Percentiles rank a stretch among this genome's conserved stretches.
phyloP scores from a whole-genome alignment of 2,888 invertebrate genomes.

The Ypsolopha sequella region DNA sequence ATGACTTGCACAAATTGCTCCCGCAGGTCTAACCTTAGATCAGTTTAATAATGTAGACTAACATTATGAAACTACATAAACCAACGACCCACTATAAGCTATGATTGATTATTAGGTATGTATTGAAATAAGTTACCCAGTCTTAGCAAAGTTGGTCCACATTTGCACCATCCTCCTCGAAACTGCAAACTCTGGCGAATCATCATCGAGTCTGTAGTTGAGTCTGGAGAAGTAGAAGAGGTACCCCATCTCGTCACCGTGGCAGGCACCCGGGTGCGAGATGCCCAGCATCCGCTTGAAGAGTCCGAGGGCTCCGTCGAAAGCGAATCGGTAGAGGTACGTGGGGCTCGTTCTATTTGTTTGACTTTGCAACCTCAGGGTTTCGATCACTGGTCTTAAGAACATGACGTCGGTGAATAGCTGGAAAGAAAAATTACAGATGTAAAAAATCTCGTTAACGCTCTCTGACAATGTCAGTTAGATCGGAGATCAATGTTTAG shows the following conservation, averaged over 20 bases:
- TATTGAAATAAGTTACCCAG: conserved; percentile 52
- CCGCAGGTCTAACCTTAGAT: too few relatives aligned
- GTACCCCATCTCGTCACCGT: conserved; percentile 76
- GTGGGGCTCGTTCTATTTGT: conserved; percentile 63
- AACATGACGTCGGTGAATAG: conserved; percentile 75
- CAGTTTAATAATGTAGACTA: too few relatives aligned
- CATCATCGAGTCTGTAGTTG: conserved; percentile 71
- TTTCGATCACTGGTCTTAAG: conserved; percentile 67
- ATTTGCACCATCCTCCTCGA: conserved; percentile 72
- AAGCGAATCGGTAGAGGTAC: conserved; percentile 72
- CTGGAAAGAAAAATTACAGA: conserved; percentile 28
- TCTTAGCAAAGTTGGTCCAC: conserved; percentile 77
- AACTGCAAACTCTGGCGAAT: conserved; percentile 68
- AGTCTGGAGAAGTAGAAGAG: conserved; percentile 74
- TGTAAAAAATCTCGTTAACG: too few relatives aligned
- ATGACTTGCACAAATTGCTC: too few relatives aligned
- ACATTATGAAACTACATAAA: too few relatives aligned
- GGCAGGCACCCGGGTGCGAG: conserved; percentile 71
- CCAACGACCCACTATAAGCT: too few relatives aligned
- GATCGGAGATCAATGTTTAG: too few relatives aligned
- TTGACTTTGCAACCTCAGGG: conserved; percentile 49
- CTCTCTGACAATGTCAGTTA: too few relatives aligned
- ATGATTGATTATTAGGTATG: neutral
- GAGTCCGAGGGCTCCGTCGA: conserved; percentile 73
- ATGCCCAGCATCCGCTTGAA: conserved; percentile 74